Evolutionary conservation across 2,888 invertebrate genomes (phyloP).

Genomic region (Apodemia mormo): DNA sequence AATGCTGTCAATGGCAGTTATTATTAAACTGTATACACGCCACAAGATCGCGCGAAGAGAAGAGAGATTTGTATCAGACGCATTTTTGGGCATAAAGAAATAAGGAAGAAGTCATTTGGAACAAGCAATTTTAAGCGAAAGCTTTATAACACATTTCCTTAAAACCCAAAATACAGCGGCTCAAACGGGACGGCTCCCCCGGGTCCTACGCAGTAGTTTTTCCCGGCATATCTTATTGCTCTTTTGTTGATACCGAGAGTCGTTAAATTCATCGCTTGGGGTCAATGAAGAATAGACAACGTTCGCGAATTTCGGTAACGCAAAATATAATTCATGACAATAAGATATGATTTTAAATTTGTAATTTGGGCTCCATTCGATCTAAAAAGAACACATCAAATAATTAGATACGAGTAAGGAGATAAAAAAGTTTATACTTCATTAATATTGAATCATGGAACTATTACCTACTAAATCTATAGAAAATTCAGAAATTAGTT

Average conservation of each 20-base stretch:
- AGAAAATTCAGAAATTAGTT: neutral
- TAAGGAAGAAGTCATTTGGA: constrained; percentile 27
- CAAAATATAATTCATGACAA: constrained; percentile 1
- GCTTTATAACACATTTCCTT: constrained; percentile 48
- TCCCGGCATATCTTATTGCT: constrained; percentile 82
- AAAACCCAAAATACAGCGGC: constrained; percentile 54
- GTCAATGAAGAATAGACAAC: constrained; percentile 9
- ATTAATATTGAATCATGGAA: too few species aligned
- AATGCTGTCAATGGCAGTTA: neutral
- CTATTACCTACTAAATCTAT: too few species aligned
- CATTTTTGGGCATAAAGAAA: neutral
- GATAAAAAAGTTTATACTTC: too few species aligned
- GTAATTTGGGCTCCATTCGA: neutral
- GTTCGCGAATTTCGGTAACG: neutral
- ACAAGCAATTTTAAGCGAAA: constrained; percentile 35
- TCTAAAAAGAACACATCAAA: neutral
- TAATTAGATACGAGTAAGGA: too few species aligned
- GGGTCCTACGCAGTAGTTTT: constrained; percentile 78
- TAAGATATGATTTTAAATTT: neutral
- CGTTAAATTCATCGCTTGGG: constrained; percentile 79
- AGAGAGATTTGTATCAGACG: neutral
- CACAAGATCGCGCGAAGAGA: neutral
- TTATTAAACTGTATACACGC: neutral
- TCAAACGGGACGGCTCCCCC: constrained; percentile 55
- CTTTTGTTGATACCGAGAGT: constrained; percentile 79